Base-by-base conservation (phyloP, 2,888 invertebrate species). In the Watsonalla cultraria region DNA sequence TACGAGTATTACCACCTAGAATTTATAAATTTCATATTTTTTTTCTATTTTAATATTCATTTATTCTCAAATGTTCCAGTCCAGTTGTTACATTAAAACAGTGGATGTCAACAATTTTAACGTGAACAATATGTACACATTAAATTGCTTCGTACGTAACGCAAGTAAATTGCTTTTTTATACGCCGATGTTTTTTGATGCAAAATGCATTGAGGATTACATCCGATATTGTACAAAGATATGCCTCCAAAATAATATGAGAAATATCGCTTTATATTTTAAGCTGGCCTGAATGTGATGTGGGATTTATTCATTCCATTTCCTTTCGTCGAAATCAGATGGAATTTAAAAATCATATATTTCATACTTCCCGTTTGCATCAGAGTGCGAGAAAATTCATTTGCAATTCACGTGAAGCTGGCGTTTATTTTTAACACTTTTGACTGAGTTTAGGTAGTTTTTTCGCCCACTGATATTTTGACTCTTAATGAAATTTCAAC, bases 311-410 rank as follows among this genome's bases (percentile, higher is more conserved):
- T 62, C 62, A 65, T 70, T 62, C 62, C 53, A 69, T 70, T 66
- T 70, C 65, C 65, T 64, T 54, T 66, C 58, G 55, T 62, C 61
- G 57, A 57, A 60, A 72, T 65, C 57, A 54, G 56, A 55, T 61
- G 66, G 61, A 61, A 70, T 66, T 68, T 65, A 68, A 65, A 71
- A 64, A 66, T 62, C 65, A 66, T 61, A 64, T 59, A 59, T 62
- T 65, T 68, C 62, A 65, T 61, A 59, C 65, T 60, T 57, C 54
- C 56, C 57, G 59, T 60, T 61, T 46, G 33, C 35, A 48, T 35
- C 47, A 13, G 11, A 47, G 13, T 48, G 34, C 34, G 47, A 34
- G n/a, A 14, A 33, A 34, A 34, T n/a, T 34, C 34, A n/a, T 48
- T 48, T 35, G 34, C n/a, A 48, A 34, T 47, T 33, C 11, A n/a